Conservation (phyloP, 2,888 invertebrate genomes). For the Poecilobothrus nobilitatus region DNA sequence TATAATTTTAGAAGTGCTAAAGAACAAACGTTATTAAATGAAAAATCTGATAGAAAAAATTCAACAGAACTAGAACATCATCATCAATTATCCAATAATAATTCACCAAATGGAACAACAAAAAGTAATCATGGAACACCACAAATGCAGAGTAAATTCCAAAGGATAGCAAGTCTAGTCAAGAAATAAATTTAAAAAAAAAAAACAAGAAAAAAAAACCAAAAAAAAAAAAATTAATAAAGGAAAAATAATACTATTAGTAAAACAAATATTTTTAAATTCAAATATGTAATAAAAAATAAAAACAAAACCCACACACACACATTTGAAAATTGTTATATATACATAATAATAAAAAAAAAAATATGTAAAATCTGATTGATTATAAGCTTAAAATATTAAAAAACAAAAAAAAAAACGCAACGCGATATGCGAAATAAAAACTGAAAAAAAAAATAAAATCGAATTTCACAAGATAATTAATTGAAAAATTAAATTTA, state of each 20-base stretch:
- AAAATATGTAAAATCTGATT: no score
- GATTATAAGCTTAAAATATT: no score
- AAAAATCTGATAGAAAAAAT: slow-evolving; percentile 15
- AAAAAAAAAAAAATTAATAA: neutral
- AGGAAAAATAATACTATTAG: neutral
- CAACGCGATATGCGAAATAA: no score
- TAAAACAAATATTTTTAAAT: neutral
- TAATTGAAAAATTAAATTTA: no score
- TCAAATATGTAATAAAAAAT: no score
- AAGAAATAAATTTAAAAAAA: slow-evolving; percentile 21
- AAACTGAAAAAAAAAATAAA: no score
- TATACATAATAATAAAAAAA: no score
- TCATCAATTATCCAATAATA: slow-evolving; percentile 5
- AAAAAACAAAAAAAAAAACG: no score
- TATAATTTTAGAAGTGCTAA: slow-evolving; percentile 45
- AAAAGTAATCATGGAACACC: slow-evolving; percentile 7
- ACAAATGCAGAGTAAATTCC: slow-evolving; percentile 23
- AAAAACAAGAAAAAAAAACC: neutral
- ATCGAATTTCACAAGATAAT: no score
- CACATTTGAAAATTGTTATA: no score
- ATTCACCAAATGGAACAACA: neutral
- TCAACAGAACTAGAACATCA: slow-evolving; percentile 12
- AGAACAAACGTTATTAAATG: slow-evolving; percentile 40
- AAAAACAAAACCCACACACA: no score
- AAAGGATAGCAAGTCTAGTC: slow-evolving; percentile 26